phyloP scores from a whole-genome alignment of 2,888 invertebrate species.

The Cephus pulcher region DNA sequence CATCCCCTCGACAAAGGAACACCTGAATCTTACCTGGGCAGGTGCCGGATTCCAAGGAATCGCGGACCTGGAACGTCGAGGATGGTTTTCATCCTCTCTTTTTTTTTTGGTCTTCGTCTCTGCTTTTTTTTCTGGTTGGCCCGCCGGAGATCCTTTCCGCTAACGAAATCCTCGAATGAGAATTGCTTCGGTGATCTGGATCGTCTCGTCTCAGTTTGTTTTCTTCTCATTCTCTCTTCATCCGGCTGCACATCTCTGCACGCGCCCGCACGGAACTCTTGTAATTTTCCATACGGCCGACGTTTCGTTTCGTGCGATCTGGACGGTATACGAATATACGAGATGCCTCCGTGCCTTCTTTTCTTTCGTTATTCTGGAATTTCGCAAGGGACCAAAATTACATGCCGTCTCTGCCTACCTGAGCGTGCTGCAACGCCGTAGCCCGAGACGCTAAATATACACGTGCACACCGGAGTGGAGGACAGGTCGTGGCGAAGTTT shows the following conservation, averaged over 20 bases:
- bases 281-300: background rate
- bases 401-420: background rate
- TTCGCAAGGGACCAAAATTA: background rate
- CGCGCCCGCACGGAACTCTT: background rate
- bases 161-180: background rate
- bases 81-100: background rate
- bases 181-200: background rate
- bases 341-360: background rate
- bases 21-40: background rate
- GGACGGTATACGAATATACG: background rate
- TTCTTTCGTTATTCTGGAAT: background rate
- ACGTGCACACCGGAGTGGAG: background rate
- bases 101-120: background rate
- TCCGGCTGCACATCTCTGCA: too few species aligned
- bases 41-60: background rate
- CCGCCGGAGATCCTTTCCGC: background rate
- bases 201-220: background rate
- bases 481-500: background rate
- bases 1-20: background rate
- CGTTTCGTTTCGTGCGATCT: background rate
- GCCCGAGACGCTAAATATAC: background rate
- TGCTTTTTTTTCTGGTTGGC: too few species aligned
- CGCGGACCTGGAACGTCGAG: background rate
- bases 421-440: background rate
- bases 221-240: background rate